A percentile compares a stretch with the other conserved stretches of the same genome.
Conservation (phyloP, 30 jellyfish, hydroid and myxozoan species). For the Hydractinia symbiolongicarpus region DNA sequence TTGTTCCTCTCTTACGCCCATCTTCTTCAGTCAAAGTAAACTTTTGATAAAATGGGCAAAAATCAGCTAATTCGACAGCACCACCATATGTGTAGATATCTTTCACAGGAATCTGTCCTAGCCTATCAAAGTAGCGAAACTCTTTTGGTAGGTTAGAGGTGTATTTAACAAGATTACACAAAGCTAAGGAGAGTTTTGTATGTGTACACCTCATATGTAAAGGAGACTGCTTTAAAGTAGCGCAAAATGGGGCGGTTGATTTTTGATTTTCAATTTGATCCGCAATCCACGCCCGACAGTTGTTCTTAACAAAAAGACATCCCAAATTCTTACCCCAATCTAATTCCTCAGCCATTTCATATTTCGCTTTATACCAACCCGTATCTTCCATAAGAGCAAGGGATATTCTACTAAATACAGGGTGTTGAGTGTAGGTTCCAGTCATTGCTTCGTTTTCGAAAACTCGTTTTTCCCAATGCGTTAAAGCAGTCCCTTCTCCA, state of each 20-base stretch:
- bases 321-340: slow-evolving; percentile 92
- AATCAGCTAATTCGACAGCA: slow-evolving; percentile 90
- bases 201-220: slow-evolving; percentile 91
- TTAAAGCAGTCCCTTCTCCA: slow-evolving; percentile 89
- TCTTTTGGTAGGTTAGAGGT: slow-evolving; percentile 59
- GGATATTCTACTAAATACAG: slow-evolving; percentile 76
- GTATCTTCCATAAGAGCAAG: slow-evolving; percentile 93
- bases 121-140: slow-evolving; percentile 74
- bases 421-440: slow-evolving; percentile 93
- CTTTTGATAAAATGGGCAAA: slow-evolving; percentile 87
- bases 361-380: slow-evolving; percentile 91
- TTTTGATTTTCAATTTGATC: slow-evolving; percentile 49
- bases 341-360: slow-evolving; percentile 75
- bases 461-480: slow-evolving; percentile 93
- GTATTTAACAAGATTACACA: slow-evolving; percentile 79
- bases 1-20: slow-evolving; percentile 87
- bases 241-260: slow-evolving; percentile 90
- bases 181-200: slow-evolving; percentile 72
- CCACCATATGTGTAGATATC: slow-evolving; percentile 86
- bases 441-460: slow-evolving; percentile 95
- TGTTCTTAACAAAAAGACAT: slow-evolving; percentile 74
- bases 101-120: slow-evolving; percentile 72
- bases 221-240: slow-evolving; percentile 90
- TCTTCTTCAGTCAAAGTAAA: slow-evolving; percentile 84
- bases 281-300: slow-evolving; percentile 96